A percentile compares a stretch with the other conserved stretches of the same genome.
Evolutionary conservation across 2,888 invertebrate species (phyloP).

Genomic region (Bruchidius siliquastri): DNA sequence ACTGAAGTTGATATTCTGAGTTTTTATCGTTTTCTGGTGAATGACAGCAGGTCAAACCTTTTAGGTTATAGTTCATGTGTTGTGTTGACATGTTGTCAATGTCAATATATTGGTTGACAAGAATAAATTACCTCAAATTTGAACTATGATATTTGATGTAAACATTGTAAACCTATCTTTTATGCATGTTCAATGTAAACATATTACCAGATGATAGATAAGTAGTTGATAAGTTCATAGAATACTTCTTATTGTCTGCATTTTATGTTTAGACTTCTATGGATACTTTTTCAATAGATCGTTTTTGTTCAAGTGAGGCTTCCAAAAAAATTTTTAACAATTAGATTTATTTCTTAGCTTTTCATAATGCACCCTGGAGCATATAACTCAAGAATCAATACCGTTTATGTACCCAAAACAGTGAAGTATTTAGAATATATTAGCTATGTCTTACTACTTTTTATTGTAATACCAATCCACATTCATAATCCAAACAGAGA

Average conservation of each 20-base stretch:
- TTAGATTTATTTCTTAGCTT: neutral
- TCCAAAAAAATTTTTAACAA: no score
- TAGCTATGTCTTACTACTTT: constrained; percentile 42
- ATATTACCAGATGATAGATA: neutral
- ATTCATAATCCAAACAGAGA: constrained; percentile 37
- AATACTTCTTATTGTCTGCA: neutral
- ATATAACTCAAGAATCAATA: constrained; percentile 2
- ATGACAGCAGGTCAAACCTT: no score
- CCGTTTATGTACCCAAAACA: neutral
- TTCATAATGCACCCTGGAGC: neutral
- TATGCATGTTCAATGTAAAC: no score
- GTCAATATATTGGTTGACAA: no score
- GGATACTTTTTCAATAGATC: neutral
- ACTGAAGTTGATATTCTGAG: no score
- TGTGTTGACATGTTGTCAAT: no score
- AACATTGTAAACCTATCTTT: no score
- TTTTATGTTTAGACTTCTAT: neutral
- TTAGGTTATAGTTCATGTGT: no score
- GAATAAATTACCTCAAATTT: no score
- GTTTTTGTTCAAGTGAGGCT: no score
- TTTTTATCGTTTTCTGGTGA: no score
- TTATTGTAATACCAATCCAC: constrained; percentile 49
- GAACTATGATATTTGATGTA: no score
- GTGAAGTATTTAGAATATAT: constrained; percentile 3
- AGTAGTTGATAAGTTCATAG: neutral